Conservation (phyloP, 2,113 vertebrate species). For the Lagenorhynchus albirostris region DNA sequence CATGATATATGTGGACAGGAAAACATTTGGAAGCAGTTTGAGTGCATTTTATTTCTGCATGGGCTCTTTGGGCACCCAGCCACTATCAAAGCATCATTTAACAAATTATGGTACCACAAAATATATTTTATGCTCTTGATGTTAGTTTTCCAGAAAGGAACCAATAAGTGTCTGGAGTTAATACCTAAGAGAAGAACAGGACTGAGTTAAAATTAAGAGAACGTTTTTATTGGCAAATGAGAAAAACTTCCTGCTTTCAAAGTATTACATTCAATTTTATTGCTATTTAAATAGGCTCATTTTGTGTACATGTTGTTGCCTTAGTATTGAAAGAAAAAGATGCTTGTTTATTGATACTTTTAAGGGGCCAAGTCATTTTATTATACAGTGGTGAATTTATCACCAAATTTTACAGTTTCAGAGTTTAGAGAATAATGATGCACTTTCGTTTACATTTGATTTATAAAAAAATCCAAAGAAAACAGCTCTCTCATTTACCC, state of each 20-base stretch:
- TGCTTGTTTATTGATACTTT: not conserved
- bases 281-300: slow-evolving; percentile 38
- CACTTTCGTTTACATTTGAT: not conserved
- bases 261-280: slow-evolving; percentile 34
- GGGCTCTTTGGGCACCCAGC: slow-evolving; percentile 11
- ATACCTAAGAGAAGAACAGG: slow-evolving; percentile 3
- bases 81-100: slow-evolving; percentile 55
- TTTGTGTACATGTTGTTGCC: slow-evolving; percentile 22
- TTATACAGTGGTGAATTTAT: not conserved
- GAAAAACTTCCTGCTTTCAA: slow-evolving; percentile 36
- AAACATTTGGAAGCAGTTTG: slow-evolving; percentile 32
- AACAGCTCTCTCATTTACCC: not conserved
- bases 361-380: not conserved
- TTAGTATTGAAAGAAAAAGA: slow-evolving; percentile 37
- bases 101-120: slow-evolving; percentile 43
- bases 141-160: slow-evolving; percentile 49
- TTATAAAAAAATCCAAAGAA: not conserved
- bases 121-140: slow-evolving; percentile 43
- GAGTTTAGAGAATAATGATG: not conserved
- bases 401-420: not conserved
- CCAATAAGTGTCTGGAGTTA: slow-evolving; percentile 47
- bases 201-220: slow-evolving; percentile 47
- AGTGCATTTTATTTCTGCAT: slow-evolving; percentile 44
- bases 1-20: not conserved
- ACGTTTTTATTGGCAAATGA: slow-evolving; percentile 42